phyloP scores from a whole-genome alignment of 1,140 invertebrate genomes.

The Saccostrea cuccullata region DNA sequence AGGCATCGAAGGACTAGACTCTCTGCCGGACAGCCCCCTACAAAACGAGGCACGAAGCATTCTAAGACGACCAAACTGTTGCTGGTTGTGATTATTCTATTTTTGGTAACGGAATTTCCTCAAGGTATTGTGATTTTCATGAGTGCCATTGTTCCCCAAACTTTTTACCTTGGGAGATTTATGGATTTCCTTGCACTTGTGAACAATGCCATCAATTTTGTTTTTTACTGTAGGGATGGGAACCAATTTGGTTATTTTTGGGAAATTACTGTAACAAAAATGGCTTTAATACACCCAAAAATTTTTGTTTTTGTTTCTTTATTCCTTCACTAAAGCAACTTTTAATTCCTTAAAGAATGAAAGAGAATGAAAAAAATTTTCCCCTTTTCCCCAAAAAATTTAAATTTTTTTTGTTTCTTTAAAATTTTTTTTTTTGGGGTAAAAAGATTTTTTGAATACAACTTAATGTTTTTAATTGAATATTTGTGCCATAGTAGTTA shows the following conservation, averaged over 20 bases:
- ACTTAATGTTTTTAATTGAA: too few species aligned
- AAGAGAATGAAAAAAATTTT: too few species aligned
- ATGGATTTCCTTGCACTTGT: conserved; percentile 94
- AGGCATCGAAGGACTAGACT: conserved; percentile 70
- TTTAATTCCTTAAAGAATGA: too few species aligned
- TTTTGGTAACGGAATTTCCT: conserved; percentile 92
- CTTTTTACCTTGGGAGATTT: conserved; percentile 86
- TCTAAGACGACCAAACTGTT: conserved; percentile 84
- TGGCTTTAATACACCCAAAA: conserved; percentile 28
- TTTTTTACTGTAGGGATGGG: conserved; percentile 97
- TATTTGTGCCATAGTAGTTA: too few species aligned
- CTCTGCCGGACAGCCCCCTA: conserved; percentile 59
- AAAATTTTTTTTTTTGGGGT: too few species aligned
- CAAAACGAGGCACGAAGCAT: conserved; percentile 82
- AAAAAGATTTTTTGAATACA: too few species aligned
- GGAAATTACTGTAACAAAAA: conserved; percentile 12
- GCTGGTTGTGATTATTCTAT: conserved; percentile 82
- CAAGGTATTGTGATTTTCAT: conserved; percentile 79
- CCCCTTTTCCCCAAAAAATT: too few species aligned
- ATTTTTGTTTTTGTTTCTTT: too few species aligned
- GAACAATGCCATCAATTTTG: conserved; percentile 95
- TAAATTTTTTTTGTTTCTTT: too few species aligned
- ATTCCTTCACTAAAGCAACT: too few species aligned
- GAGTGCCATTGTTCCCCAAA: conserved; percentile 66
- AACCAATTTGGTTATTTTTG: conserved; percentile 91